Evolutionary conservation across 1,140 invertebrate species (phyloP).

Genomic region (Pantala flavescens): DNA sequence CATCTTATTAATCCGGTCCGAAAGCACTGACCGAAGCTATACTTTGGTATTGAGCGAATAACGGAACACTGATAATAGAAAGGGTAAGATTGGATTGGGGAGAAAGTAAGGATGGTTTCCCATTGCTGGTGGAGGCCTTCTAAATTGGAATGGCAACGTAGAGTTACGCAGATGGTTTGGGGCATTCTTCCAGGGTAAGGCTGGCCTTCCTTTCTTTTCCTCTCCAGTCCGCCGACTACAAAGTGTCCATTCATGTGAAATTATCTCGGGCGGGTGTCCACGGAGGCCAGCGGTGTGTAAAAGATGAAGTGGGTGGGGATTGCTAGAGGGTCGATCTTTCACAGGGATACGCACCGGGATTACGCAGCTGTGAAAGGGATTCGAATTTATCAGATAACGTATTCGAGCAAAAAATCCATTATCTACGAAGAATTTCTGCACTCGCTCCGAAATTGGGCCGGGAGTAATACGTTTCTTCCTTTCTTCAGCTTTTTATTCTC

Average conservation of each 20-base stretch:
- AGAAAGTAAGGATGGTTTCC: no score
- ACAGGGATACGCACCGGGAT: no score
- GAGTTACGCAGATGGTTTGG: neutral
- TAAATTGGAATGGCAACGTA: neutral
- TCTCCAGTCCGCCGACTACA: neutral
- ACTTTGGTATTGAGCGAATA: neutral
- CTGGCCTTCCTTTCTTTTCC: neutral
- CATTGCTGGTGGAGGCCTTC: neutral
- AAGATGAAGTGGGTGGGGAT: neutral
- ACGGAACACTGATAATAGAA: neutral
- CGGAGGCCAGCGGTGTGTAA: neutral
- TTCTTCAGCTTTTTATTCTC: no score
- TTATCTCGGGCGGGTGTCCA: slow-evolving; percentile 2
- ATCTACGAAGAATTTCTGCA: no score
- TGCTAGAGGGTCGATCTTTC: neutral
- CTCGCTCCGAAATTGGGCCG: no score
- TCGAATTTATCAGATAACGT: no score
- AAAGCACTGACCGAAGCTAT: no score
- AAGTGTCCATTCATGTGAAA: slow-evolving; percentile 9
- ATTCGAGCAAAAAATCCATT: no score
- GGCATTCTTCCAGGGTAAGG: neutral
- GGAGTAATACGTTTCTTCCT: no score
- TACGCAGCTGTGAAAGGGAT: no score
- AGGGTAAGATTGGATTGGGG: neutral
- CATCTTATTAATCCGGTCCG: no score